A percentile compares a stretch with the other conserved stretches of the same genome.
Evolutionary conservation across 2,888 invertebrate genomes (phyloP).

Genomic region (Serripes groenlandicus): DNA sequence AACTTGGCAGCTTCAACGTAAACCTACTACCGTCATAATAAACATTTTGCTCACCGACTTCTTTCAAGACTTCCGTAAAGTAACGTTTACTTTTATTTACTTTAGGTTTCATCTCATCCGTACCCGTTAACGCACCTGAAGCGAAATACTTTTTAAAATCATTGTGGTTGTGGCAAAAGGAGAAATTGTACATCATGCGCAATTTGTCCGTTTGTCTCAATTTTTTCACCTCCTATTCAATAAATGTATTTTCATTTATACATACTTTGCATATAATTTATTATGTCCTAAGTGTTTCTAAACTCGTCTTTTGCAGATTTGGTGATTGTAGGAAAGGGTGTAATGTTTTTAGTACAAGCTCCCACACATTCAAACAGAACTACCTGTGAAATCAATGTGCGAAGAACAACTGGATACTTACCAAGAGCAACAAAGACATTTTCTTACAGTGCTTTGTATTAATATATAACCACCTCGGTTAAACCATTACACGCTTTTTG

Average conservation of each 20-base stretch:
- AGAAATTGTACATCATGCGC: too few species aligned
- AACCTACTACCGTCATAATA: slow-evolving; percentile 11
- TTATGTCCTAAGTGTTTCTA: background rate
- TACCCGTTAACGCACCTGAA: background rate
- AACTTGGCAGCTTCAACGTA: background rate
- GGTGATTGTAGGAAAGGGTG: background rate
- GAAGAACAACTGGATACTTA: too few species aligned
- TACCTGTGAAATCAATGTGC: too few species aligned
- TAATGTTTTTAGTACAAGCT: background rate
- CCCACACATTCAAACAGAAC: background rate
- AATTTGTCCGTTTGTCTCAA: too few species aligned
- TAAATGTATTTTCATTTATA: too few species aligned
- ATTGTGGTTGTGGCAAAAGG: too few species aligned
- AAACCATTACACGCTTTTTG: too few species aligned
- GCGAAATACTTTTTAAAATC: background rate
- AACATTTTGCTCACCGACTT: background rate
- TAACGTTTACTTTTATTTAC: background rate
- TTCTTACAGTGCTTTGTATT: too few species aligned
- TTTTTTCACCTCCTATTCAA: too few species aligned
- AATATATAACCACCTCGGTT: too few species aligned
- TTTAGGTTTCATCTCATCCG: background rate
- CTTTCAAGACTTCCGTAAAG: background rate
- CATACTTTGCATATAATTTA: too few species aligned
- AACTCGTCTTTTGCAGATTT: background rate
- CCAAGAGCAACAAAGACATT: too few species aligned